Evolutionary conservation across 2,888 invertebrate genomes (phyloP), one percentile per base, ranked within the genome.

Genomic region (Temnothorax rugatulus): DNA sequence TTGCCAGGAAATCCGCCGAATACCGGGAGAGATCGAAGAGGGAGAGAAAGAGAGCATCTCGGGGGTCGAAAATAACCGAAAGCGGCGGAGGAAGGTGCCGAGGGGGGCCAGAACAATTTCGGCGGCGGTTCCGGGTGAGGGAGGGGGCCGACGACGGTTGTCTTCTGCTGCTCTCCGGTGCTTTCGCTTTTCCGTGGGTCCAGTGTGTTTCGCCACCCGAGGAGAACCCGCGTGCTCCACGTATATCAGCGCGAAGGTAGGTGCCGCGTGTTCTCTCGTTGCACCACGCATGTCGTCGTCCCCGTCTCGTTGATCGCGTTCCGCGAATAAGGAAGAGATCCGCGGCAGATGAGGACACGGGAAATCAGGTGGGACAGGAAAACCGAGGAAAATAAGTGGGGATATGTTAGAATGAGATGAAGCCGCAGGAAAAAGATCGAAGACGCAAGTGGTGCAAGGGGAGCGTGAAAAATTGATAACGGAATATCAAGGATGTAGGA

Each of bases 171-270:
- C 84, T 82, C 88, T 89, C 90, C 89, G 86, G 89, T 89, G 91
- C 91, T 91, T 92, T 92, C 86, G 90, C 93, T 92, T 91, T 91
- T 90, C 82, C 86, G 92, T 92, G 92, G 92, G 92, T 93, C 92
- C 89, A 92, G 93, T 93, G 91, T 92, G 93, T 93, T 91, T 90
- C 92, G 90, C 89, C 90, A 92, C 87, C 88, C 91, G 90, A 91
- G 89, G 89, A 68, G 66, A 90, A 91, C 92, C 84, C 89, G 90
- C 88, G 92, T 89, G 88, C 86, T 82, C 84, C 89, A 86, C 87
- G 86, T 91, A 89, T 50, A 79, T 84, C 79, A 84, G 47, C 90
- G 89, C 86, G 83, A 90, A 90, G 91, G 91, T 90, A 91, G 87
- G 91, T 91, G 86, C 71, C 47, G 34, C 71, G 47, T 81, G 47